Evolutionary conservation across 2,797 vertebrate species (phyloP).

Genomic region (Malurus splendens): DNA sequence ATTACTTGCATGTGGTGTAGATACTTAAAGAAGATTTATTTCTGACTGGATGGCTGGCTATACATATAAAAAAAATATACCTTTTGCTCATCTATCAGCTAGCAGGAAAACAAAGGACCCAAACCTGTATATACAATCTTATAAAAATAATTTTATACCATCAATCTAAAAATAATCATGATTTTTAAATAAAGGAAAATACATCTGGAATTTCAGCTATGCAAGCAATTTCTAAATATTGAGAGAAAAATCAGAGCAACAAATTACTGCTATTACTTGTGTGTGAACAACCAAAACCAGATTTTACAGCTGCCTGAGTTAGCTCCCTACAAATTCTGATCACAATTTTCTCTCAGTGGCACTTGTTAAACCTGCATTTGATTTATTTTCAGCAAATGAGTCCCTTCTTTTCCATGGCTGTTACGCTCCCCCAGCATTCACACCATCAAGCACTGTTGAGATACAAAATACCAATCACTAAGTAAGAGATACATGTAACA

Average conservation of each 20-base stretch:
- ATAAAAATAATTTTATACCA: neutral
- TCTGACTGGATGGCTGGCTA: neutral
- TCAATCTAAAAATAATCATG: neutral
- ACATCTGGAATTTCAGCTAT: neutral
- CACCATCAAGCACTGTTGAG: rapidly evolving
- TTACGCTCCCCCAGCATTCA: neutral
- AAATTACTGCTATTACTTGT: neutral
- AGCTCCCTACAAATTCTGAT: neutral
- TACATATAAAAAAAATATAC: neutral
- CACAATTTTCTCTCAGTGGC: neutral
- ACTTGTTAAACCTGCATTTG: neutral
- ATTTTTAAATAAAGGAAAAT: neutral
- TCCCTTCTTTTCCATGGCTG: neutral
- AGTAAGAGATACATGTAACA: neutral
- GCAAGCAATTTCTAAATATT: neutral
- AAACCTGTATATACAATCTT: neutral
- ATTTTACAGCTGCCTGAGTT: neutral
- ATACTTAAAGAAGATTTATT: neutral
- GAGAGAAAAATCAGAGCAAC: neutral
- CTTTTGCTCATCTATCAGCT: conserved; percentile 3
- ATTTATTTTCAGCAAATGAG: neutral
- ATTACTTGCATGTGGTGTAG: neutral
- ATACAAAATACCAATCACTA: neutral
- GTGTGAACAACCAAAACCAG: neutral
- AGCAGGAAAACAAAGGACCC: conserved; percentile 3